phyloP scores from a whole-genome alignment of 2,888 invertebrate species.

The Mystacides longicornis region DNA sequence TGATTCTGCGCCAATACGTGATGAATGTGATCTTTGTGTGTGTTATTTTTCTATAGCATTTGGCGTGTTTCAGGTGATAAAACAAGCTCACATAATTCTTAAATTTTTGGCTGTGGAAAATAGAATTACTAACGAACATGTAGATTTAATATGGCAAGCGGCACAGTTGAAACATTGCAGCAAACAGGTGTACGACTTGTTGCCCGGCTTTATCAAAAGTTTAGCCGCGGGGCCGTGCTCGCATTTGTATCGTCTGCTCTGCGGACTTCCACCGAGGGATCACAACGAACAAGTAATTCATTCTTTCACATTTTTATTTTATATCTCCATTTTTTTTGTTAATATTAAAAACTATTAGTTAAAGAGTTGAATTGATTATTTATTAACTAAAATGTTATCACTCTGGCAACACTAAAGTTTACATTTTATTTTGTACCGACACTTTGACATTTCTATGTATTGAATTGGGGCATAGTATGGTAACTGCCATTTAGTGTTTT shows the following conservation, averaged over 20 bases:
- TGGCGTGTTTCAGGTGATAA: conserved; percentile 67
- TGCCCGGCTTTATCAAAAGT: conserved; percentile 85
- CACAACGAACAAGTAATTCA: conserved; percentile 76
- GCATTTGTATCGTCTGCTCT: conserved; percentile 81
- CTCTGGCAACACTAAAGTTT: too few relatives aligned
- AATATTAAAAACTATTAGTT: too few relatives aligned
- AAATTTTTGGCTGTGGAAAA: conserved; percentile 91
- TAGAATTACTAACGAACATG: conserved; percentile 80
- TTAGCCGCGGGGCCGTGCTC: conserved; percentile 81
- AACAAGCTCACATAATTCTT: conserved; percentile 88
- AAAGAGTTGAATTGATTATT: too few relatives aligned
- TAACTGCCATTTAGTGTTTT: too few relatives aligned
- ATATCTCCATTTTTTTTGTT: too few relatives aligned
- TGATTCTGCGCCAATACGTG: too few relatives aligned
- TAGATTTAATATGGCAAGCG: conserved; percentile 91
- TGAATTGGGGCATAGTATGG: too few relatives aligned
- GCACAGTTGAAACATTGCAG: conserved; percentile 93
- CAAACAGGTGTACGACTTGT: conserved; percentile 84
- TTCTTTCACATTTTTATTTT: neutral
- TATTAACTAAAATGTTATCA: too few relatives aligned
- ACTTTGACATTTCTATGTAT: too few relatives aligned
- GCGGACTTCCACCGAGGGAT: conserved; percentile 80
- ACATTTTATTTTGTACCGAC: too few relatives aligned
- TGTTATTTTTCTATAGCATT: too few relatives aligned
- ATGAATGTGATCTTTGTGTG: too few relatives aligned